These are phyloP conservation scores for Gallinago jamesoni DNA, from an alignment of 2,113 vertebrate genomes.

Conservation along the genomic window DNA sequence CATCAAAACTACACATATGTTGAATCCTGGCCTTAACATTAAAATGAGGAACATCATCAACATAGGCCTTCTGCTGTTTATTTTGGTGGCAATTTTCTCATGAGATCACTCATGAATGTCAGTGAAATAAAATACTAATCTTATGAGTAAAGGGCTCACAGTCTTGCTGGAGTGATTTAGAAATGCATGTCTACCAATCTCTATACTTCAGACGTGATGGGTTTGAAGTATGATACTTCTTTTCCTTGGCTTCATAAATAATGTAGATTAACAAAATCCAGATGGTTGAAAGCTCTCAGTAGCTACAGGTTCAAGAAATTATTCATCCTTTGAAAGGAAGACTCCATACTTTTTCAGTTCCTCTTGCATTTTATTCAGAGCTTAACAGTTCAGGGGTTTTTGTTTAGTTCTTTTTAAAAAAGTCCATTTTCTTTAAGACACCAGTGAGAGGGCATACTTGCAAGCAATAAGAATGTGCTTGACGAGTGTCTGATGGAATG, in stretches of 20 bases:
- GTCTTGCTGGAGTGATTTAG: not conserved
- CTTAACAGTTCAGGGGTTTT: not conserved
- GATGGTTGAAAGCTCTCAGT: not conserved
- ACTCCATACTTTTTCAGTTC: not conserved
- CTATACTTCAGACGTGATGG: not conserved
- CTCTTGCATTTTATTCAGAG: not conserved
- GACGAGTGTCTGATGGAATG: not conserved
- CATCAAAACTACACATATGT: not conserved
- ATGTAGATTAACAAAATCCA: slow-evolving; percentile 23
- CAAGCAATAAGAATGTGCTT: not conserved
- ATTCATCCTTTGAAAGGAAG: not conserved
- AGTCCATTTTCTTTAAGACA: not conserved
- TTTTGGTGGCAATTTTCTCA: not conserved
- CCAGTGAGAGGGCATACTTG: not conserved
- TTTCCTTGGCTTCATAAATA: slow-evolving; percentile 12
- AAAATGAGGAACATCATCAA: not conserved
- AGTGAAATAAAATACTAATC: not conserved
- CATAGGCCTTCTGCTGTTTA: not conserved
- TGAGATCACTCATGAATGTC: not conserved
- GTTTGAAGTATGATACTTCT: not conserved
- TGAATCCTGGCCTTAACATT: not conserved
- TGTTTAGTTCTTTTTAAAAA: not conserved
- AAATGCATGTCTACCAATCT: not conserved
- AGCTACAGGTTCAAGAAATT: not conserved
- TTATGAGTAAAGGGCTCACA: not conserved